Base-by-base conservation (phyloP, 2,113 vertebrate genomes). In the Phalacrocorax carbo region DNA sequence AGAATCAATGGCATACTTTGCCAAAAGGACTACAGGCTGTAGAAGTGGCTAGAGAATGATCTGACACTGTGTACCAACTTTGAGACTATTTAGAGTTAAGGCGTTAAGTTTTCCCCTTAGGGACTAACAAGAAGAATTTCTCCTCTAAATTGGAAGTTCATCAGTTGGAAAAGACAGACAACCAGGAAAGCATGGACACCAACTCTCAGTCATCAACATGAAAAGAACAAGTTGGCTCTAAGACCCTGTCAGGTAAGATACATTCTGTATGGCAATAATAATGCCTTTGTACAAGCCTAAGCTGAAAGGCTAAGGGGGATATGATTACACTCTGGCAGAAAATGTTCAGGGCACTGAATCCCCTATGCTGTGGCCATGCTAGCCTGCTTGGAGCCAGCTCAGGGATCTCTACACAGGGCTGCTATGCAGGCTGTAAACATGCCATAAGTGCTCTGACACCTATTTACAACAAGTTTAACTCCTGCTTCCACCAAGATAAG, bases 351-450 rank as follows among this genome's bases (percentile, higher is more conserved):
- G 75, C 78, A 66, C 75, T 85, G 75, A 97, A 96, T 90, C 61
- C 85, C 8, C 8, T 27, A 15, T 0, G 1, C 84, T 82, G 64
- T 20, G 78, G 65, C 57, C 57, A 68, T 22, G 44, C 49, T 49
- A 96, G 94, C 29, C 94, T 93, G 84, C 90, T 65, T 96, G 94
- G 90, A 97, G 94, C 96, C 96, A 91, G 90, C 78, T 84, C 86
- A 48, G 83, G 49, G 57, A 89, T 78, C 54, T 84, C 83, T 78
- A 38, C 42, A 77, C 60, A 81, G 69, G 8, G 12, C 51, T 94
- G 80, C 40, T 79, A 23, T 64, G 69, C n/a, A 91, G 69, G 30
- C 49, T 93, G 61, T 48, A 75, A 85, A 79, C 44, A 36, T 36
- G 70, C 21, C 42, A 5, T 55, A 55, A 64, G 38, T n/a, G 54